These are phyloP conservation scores for Cerceris ruficornis DNA, from an alignment of 2,888 invertebrate species.

Conservation along the genomic window DNA sequence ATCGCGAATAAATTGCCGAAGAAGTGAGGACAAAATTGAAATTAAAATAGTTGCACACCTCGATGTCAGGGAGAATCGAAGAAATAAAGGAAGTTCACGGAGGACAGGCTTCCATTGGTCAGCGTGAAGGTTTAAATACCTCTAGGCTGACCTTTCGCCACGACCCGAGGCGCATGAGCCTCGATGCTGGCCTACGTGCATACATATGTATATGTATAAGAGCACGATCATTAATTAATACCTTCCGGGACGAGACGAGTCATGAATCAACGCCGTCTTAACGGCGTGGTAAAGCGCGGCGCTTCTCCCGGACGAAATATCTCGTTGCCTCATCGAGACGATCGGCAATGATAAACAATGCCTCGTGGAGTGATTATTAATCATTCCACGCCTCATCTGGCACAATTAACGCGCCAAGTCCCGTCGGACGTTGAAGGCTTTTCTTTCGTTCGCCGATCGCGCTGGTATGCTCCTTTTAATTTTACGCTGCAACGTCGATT, in stretches of 20 bases:
- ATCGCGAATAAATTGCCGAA: too few species aligned
- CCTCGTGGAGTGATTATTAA: conserved; percentile 53
- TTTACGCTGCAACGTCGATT: too few species aligned
- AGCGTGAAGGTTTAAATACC: conserved; percentile 49
- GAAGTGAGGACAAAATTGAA: too few species aligned
- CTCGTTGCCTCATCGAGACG: conserved; percentile 24
- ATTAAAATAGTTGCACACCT: too few species aligned
- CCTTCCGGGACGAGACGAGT: conserved; percentile 64
- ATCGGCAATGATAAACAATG: conserved; percentile 62
- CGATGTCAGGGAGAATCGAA: conserved; percentile 30
- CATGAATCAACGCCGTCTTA: conserved; percentile 63
- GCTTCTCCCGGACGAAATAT: conserved; percentile 31
- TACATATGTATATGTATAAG: conserved; percentile 35
- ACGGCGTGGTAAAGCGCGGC: conserved; percentile 48
- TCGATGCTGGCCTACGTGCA: conserved; percentile 6
- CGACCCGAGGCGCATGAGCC: conserved; percentile 37
- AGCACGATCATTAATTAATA: conserved; percentile 68
- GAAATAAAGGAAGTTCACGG: conserved; percentile 37
- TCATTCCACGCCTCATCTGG: conserved; percentile 28
- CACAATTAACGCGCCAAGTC: conserved; percentile 48
- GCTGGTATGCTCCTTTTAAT: neutral
- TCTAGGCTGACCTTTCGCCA: conserved; percentile 51
- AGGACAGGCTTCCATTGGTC: conserved; percentile 6
- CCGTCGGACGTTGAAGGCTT: neutral
- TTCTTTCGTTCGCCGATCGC: neutral